phyloP scores from a whole-genome alignment of 1,140 invertebrate species.

The Bombus pyrosoma region DNA sequence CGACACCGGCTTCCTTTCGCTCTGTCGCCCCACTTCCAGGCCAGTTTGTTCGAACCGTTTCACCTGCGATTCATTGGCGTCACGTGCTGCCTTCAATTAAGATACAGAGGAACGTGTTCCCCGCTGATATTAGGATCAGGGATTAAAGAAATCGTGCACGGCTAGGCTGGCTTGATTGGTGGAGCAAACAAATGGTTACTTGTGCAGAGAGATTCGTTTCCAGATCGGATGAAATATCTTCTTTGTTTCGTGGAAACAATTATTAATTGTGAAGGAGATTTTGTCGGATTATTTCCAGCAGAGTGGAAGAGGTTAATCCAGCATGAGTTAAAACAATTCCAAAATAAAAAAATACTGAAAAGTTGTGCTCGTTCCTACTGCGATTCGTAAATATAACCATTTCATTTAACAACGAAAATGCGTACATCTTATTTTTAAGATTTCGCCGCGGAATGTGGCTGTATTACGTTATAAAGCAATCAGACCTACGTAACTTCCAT shows the following conservation, averaged over 20 bases:
- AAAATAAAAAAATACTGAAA: too few species aligned
- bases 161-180: not conserved
- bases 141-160: slow-evolving; percentile 13
- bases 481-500: too few species aligned
- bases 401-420: too few species aligned
- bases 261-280: not conserved
- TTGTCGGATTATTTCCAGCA: not conserved
- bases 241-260: too few species aligned
- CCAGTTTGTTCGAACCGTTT: not conserved
- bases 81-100: slow-evolving; percentile 27
- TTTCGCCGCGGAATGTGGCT: too few species aligned
- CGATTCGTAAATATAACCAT: too few species aligned
- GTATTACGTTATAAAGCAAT: too few species aligned
- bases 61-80: not conserved
- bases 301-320: too few species aligned
- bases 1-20: not conserved
- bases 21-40: too few species aligned
- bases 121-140: not conserved
- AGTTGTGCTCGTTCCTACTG: too few species aligned
- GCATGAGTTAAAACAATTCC: too few species aligned
- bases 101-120: not conserved
- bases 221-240: not conserved
- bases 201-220: not conserved
- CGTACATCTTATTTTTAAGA: too few species aligned
- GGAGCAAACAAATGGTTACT: not conserved